Evolutionary conservation across 2,888 invertebrate species (phyloP), one percentile per base, ranked within the genome.

Genomic region (Pristionchus entomophagus): DNA sequence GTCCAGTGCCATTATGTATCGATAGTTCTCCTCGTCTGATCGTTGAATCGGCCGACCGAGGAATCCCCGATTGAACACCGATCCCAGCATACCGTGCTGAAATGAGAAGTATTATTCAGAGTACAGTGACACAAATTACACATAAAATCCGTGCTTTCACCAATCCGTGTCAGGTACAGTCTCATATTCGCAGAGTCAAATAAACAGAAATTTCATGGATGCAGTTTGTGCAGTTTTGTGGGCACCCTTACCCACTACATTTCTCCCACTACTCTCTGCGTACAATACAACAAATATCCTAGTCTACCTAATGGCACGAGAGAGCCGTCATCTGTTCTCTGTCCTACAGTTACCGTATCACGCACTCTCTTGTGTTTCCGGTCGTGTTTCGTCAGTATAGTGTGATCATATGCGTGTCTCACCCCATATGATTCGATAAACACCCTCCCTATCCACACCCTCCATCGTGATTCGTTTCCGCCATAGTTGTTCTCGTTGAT

Each of bases 41-140:
- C 85, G 73, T 41, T 59, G 73, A 26, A 85, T 59, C 0, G 85
- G 85, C 10, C 77, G 51, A 26, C 85, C 85, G 35, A 85, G 77
- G 77, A 85, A 85, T 77, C 85, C 85, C 45, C 85, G 59, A 45
- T 77, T 73, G 77, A 85, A 77, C 53, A 85, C 85, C 1, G 85
- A 85, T 14, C 85, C 85, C 53, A 85, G 85, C 85, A 73, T 85
- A 12, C 85, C 85, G 26, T 77, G 73, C 85, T 85, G 77, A 35
- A 85, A 62, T 38, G 19, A 14, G 1, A 62, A 32, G 4, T 62
- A 62, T 62, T 62, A 29, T 62, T 32, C 62, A 22, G n/a, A 29
- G 17, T 62, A 32, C 26, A n/a, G n/a, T n/a, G n/a, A n/a, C n/a
- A n/a, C n/a, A n/a, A n/a, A n/a, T n/a, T n/a, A n/a, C n/a, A n/a